Evolutionary conservation across 1,140 invertebrate genomes (phyloP), one percentile per base, ranked within the genome.

Genomic region (Tetragonula clypearis): DNA sequence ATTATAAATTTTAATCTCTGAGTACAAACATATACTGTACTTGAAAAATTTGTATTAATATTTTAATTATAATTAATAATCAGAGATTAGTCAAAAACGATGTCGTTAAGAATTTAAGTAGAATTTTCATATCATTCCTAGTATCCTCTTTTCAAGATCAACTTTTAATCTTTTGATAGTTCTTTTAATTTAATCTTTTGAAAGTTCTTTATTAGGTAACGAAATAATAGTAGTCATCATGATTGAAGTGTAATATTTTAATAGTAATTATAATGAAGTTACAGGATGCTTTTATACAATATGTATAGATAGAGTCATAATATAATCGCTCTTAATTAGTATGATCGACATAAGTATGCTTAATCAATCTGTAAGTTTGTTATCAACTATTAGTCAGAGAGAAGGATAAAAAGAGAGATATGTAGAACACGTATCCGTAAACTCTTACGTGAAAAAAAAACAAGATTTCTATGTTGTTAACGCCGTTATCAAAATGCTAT

Each of bases 261-360:
- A 94, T 92, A 92, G 87, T 92, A 92, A 93, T 94, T 87, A 92
- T 93, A 93, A 93, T 94, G 92, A 94, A 94, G 92, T 92, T 93
- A 94, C 94, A 92, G 88, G 91, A 93, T 94, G 93, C 86, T 92
- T 94, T 94, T 95, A 94, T 94, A 95, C 94, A 94, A 85, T 94
- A 95, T 94, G 92, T 95, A 94, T 95, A 94, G 91, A 92, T 93
- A 94, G 92, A 93, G 91, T 91, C 90, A 86, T 92, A 94, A 92
- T 93, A 92, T 92, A 91, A 89, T 92, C 91, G 85, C 91, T 89
- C 87, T 92, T 93, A 93, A 92, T 85, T 94, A 92, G 82, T 77
- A 93, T 85, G 88, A 91, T 83, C 90, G 88, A 90, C 88, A 88
- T 93, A 92, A 92, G 89, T 94, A 93, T 89, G 88, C 89, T 92